A percentile compares a stretch with the other conserved stretches of the same genome.
These are phyloP conservation scores for Spicauda simplicius DNA, from an alignment of 2,888 invertebrate species.

Conservation along the genomic window DNA sequence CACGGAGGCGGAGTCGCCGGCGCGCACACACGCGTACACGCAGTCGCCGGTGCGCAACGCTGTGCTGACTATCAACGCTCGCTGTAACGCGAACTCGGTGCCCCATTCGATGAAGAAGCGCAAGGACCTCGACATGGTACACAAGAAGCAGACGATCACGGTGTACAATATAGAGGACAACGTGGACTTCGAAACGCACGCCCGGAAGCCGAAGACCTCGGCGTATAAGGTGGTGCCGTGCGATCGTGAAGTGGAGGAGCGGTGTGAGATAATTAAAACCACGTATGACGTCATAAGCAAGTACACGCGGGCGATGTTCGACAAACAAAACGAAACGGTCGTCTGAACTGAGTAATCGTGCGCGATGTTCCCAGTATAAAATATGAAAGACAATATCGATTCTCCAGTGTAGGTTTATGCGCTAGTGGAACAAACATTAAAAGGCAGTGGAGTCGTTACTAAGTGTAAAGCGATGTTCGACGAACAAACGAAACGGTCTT, in stretches of 20 bases:
- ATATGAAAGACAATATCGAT: no score
- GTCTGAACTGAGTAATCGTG: slow-evolving; percentile 62
- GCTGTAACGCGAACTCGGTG: slow-evolving; percentile 40
- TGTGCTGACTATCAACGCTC: slow-evolving; percentile 55
- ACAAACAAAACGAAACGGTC: slow-evolving; percentile 76
- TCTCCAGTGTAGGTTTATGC: no score
- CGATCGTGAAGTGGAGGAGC: slow-evolving; percentile 69
- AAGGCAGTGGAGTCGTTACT: slow-evolving; percentile 47
- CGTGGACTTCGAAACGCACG: slow-evolving; percentile 46
- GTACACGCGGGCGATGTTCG: slow-evolving; percentile 79
- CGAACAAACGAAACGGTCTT: slow-evolving; percentile 72
- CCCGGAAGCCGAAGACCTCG: slow-evolving; percentile 53
- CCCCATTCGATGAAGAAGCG: slow-evolving; percentile 54
- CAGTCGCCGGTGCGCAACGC: slow-evolving; percentile 58
- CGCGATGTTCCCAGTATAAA: neutral
- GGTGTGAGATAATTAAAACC: slow-evolving; percentile 75
- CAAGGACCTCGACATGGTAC: slow-evolving; percentile 72
- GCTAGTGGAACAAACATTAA: no score
- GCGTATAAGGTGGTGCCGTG: slow-evolving; percentile 70
- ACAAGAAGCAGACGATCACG: slow-evolving; percentile 63
- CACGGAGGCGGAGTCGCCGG: neutral
- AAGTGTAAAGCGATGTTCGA: slow-evolving; percentile 81
- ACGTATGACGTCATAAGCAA: slow-evolving; percentile 78
- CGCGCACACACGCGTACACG: neutral
- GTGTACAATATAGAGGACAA: slow-evolving; percentile 67